phyloP scores from a whole-genome alignment of 2,113 vertebrate species.

The Malaclemys terrapin region DNA sequence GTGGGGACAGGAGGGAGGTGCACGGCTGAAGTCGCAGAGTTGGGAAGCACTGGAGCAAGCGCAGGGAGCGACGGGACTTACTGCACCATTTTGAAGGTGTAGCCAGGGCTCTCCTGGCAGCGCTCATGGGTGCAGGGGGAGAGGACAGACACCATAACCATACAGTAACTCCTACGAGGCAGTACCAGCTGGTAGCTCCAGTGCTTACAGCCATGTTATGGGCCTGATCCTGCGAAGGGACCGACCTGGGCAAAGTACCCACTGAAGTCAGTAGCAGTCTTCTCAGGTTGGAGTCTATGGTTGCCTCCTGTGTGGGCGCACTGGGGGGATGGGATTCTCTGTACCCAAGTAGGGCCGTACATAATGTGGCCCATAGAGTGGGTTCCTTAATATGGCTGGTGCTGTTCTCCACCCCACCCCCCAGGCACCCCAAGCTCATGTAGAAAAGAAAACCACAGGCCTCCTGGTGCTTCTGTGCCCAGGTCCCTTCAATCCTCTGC shows the following conservation, averaged over 20 bases:
- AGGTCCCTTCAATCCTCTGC: not conserved
- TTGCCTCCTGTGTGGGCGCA: too few species aligned
- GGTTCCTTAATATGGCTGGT: too few species aligned
- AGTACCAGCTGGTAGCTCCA: not conserved
- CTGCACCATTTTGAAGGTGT: not conserved
- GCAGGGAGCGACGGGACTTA: not conserved
- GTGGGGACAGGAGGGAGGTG: not conserved
- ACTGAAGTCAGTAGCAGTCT: accelerated
- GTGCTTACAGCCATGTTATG: not conserved
- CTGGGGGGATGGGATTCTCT: too few species aligned
- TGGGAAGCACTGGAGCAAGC: not conserved
- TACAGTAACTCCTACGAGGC: not conserved
- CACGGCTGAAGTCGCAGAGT: not conserved
- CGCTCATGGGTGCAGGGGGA: not conserved
- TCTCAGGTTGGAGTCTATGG: too few species aligned
- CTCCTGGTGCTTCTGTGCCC: not conserved
- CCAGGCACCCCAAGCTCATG: accelerated
- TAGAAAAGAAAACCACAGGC: conserved; percentile 15
- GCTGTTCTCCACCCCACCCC: not conserved
- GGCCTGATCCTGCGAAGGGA: not conserved
- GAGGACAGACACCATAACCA: not conserved
- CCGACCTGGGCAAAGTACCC: not conserved
- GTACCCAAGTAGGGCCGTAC: not conserved
- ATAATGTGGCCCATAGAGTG: not conserved
- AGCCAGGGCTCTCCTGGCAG: not conserved